Percentiles rank a stretch among this genome's conserved stretches.
These are phyloP conservation scores for cattle (Bos taurus) DNA, from an alignment of 2,113 vertebrate species.

Conservation along the genomic window DNA sequence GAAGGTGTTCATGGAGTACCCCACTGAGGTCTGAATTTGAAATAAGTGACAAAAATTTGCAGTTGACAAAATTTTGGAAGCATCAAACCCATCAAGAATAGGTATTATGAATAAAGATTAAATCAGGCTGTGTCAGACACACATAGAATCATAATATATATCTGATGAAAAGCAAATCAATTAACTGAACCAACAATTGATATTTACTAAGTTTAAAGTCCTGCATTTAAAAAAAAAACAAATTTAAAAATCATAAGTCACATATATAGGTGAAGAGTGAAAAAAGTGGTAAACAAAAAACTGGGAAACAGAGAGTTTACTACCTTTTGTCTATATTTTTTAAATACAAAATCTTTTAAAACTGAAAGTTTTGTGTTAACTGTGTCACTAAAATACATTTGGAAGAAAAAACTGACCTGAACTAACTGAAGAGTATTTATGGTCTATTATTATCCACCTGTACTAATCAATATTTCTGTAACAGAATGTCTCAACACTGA, in stretches of 20 bases:
- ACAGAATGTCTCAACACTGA: background rate
- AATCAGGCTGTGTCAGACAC: background rate
- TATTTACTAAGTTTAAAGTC: background rate
- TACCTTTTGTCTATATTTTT: background rate
- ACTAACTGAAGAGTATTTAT: background rate
- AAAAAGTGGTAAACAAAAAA: background rate
- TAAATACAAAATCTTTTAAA: slow-evolving; percentile 2
- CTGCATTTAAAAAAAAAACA: background rate
- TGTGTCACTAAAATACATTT: background rate
- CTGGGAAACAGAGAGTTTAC: background rate
- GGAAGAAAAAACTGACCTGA: background rate
- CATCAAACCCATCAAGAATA: background rate
- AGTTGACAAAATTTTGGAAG: background rate
- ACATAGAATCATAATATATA: background rate
- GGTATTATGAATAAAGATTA: background rate
- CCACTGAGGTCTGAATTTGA: background rate
- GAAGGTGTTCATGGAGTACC: background rate
- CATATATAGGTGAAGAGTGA: background rate
- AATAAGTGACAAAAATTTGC: background rate
- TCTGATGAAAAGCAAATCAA: background rate
- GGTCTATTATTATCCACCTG: background rate
- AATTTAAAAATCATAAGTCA: background rate
- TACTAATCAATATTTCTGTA: background rate
- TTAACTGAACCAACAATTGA: background rate
- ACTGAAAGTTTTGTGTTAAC: background rate